Base-by-base conservation (phyloP, 1,140 invertebrate genomes). In the Anastatus disparis region DNA sequence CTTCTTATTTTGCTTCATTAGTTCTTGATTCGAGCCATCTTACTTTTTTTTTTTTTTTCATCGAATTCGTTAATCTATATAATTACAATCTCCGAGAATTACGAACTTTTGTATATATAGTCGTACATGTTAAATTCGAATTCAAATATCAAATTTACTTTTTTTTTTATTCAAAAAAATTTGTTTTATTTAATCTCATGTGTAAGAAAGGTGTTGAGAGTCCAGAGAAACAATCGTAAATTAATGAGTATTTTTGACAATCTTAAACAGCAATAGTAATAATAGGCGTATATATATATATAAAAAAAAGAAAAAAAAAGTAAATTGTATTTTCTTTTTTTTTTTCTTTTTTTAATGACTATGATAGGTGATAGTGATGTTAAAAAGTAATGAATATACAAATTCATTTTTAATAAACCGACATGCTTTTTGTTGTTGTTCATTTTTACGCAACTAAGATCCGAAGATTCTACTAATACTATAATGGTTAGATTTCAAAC, bases 381-480 rank as follows among this genome's bases (percentile, higher is more conserved):
- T 71, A 65, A 65, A n/a, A n/a, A 55, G 42, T 70, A 71, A 71
- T 70, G 69, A 70, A 35, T 65, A 29, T 71, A 65, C 62, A 71
- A n/a, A 46, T 70, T 71, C 38, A 59, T 71, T n/a, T n/a, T 71
- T 71, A 65, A 71, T 71, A 22, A 71, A 71, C 70, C 70, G 70
- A 71, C 70, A 71, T 71, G 70, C 70, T 59, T 71, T 62, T 71
- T n/a, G n/a, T n/a, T n/a, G n/a, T n/a, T n/a, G n/a, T n/a, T n/a
- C n/a, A n/a, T n/a, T n/a, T n/a, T n/a, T n/a, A n/a, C 70, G 70
- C 61, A 71, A 71, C 70, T 71, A 71, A 71, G 70, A 71, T 71
- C 70, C 70, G 53, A 63, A 52, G 70, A 71, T 71, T 62, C 70
- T 71, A 71, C 70, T 71, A 71, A 71, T 71, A 71, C 70, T 71